These are phyloP conservation scores for Sylvietta virens DNA, from an alignment of 2,113 vertebrate genomes.

Conservation along the genomic window DNA sequence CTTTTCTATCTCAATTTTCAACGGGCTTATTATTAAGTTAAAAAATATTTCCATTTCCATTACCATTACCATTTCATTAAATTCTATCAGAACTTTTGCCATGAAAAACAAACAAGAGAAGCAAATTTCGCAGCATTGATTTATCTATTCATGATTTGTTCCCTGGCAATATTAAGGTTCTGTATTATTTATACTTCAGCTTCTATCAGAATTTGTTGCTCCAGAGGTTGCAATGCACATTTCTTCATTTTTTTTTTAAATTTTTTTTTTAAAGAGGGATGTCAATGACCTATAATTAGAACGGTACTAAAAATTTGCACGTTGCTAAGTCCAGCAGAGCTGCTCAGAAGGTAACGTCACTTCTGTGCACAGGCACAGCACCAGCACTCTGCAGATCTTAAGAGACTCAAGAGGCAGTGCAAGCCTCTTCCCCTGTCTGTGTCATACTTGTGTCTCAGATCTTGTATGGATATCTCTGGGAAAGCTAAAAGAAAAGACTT, in stretches of 20 bases:
- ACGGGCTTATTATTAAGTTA: background rate
- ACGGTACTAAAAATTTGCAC: background rate
- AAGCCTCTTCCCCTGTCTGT: background rate
- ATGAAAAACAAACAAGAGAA: background rate
- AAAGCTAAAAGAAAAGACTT: background rate
- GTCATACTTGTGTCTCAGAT: background rate
- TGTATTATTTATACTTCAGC: background rate
- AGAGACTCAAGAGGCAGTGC: accelerated
- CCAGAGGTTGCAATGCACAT: background rate
- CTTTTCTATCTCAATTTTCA: background rate
- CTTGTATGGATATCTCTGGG: accelerated
- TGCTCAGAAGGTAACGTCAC: background rate
- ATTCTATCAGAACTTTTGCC: background rate
- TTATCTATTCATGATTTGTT: background rate
- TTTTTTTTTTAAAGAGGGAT: background rate
- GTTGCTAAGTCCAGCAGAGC: background rate
- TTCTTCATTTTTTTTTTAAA: background rate
- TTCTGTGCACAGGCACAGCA: background rate
- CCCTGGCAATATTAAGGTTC: background rate
- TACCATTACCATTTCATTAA: background rate
- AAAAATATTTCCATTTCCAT: background rate
- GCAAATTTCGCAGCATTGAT: background rate
- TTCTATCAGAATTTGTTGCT: background rate
- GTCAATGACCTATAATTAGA: background rate
- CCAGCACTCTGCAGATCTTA: background rate